Percentiles rank a stretch among this genome's conserved stretches.
These are phyloP conservation scores for Drosophila birchii DNA, from an alignment of 2,888 invertebrate species.

Conservation along the genomic window DNA sequence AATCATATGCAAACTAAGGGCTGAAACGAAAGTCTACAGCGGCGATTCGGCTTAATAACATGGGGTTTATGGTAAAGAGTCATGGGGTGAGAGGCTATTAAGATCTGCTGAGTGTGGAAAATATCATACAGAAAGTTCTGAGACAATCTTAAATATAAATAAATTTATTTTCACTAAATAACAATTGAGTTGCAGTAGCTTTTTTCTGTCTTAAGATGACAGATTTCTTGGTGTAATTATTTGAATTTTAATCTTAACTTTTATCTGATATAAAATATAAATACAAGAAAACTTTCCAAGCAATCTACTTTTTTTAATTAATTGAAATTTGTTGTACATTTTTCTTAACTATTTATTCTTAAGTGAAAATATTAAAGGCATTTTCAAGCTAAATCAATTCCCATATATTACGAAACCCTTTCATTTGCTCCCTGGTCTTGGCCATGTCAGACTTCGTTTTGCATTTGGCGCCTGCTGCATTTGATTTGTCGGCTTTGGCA, in stretches of 20 bases:
- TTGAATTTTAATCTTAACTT: background rate
- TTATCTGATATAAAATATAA: background rate
- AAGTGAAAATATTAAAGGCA: background rate
- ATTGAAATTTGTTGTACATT: too few relatives aligned
- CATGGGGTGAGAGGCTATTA: background rate
- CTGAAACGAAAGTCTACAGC: conserved; percentile 56
- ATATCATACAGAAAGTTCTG: background rate
- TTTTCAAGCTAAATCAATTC: background rate
- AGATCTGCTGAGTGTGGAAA: background rate
- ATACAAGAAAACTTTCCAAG: background rate
- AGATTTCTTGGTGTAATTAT: background rate
- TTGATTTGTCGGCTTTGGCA: conserved; percentile 68
- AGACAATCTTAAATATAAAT: background rate
- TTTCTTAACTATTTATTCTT: background rate
- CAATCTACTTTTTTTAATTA: too few relatives aligned
- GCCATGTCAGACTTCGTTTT: conserved; percentile 56
- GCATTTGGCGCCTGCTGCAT: conserved; percentile 67
- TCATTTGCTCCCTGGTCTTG: conserved; percentile 19
- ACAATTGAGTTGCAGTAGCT: too few relatives aligned
- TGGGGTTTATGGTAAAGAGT: background rate
- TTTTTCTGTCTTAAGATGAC: background rate
- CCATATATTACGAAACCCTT: conserved; percentile 11
- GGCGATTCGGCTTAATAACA: conserved; percentile 33
- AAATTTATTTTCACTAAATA: background rate
- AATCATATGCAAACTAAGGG: conserved; percentile 40